Evolutionary conservation across 2,888 invertebrate genomes (phyloP), one percentile per base, ranked within the genome.

Genomic region (Sinhomidia bicolor): DNA sequence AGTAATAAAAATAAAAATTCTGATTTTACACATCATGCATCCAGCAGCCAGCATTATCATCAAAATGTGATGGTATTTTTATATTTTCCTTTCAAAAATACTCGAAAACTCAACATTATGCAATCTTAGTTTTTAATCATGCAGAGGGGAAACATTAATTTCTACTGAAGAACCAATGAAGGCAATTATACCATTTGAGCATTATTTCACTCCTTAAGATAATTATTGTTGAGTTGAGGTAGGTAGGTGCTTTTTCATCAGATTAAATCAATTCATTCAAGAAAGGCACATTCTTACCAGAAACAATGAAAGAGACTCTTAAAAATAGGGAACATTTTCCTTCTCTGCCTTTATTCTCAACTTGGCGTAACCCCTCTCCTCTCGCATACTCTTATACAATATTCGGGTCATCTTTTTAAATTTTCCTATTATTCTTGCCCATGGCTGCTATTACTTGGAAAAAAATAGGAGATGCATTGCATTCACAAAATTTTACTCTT

Each of bases 261-360:
- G 80, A 87, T 74, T 74, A 87, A 87, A 87, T 87, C 87, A 47
- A 87, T 87, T 87, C 86, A 81, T 51, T 82, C 51, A 74, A 74
- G 32, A n/a, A 44, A 51, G 23, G 41, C 32, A 60, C 84, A 68
- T 29, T 29, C 51, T 76, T 47, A 29, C 29, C 32, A 71, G 54
- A 86, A 81, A 81, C 85, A 78, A 85, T 78, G 62, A 65, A 74
- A 60, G 23, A 17, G 23, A 20, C 17, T 47, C 17, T 23, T 62
- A 26, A 65, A 65, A 65, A 65, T 65, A 41, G 78, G 32, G 10
- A 32, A 54, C 29, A 54, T 29, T 54, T 71, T 82, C n/a, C 36
- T 36, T 17, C 44, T 23, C 47, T n/a, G n/a, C n/a, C n/a, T n/a
- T 7, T 51, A 9, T 29, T 71, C 41, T 47, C 17, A 54, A 36